phyloP scores from a whole-genome alignment of 2,797 vertebrate species.

The Pelobates cultripes region DNA sequence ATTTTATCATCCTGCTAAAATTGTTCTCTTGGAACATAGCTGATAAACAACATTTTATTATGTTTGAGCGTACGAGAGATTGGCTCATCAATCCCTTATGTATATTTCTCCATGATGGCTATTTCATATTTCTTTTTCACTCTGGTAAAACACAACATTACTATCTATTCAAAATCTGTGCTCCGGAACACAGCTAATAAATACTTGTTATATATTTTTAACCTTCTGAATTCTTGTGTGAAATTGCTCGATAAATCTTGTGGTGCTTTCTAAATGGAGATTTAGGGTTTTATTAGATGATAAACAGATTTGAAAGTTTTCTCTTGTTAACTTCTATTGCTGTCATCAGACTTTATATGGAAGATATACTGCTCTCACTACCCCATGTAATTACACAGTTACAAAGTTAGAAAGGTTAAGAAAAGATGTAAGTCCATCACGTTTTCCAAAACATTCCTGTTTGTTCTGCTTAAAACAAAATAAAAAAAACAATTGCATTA shows the following conservation, averaged over 20 bases:
- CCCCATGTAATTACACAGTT: no score
- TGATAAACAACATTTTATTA: constrained; percentile 49
- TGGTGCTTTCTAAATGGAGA: constrained; percentile 18
- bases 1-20: constrained; percentile 47
- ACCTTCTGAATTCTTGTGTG: constrained; percentile 17
- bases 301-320: constrained; percentile 29
- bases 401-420: no score
- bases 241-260: constrained; percentile 21
- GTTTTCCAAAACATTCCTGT: no score
- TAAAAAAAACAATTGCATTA: no score
- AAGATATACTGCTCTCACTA: background rate
- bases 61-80: constrained; percentile 14
- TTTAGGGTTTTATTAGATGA: constrained; percentile 22
- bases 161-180: constrained; percentile 29
- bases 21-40: constrained; percentile 45
- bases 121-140: constrained; percentile 39
- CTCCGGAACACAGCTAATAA: constrained; percentile 34
- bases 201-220: constrained; percentile 30
- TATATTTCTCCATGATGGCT: constrained; percentile 46
- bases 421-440: no score
- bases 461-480: no score
- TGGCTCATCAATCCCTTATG: constrained; percentile 51
- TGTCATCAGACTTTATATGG: background rate
- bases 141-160: constrained; percentile 9
- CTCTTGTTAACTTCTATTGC: constrained; percentile 25